These are phyloP conservation scores for Rhinophrynus dorsalis DNA, from an alignment of 2,797 vertebrate species.

Conservation along the genomic window DNA sequence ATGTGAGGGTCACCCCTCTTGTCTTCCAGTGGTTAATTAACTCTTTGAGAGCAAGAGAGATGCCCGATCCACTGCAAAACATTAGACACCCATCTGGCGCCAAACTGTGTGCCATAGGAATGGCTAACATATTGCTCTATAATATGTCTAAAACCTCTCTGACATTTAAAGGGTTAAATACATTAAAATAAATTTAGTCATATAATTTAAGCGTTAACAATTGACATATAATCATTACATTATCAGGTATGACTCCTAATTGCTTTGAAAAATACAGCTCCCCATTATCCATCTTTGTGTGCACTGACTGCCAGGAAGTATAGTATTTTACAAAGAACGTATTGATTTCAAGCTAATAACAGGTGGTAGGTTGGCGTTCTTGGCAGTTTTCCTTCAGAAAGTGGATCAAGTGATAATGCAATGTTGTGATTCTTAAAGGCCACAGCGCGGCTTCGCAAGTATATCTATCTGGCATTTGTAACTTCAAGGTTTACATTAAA, in stretches of 20 bases:
- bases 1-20: too few relatives aligned
- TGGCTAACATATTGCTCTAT: too few relatives aligned
- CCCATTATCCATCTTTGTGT: conserved; percentile 45
- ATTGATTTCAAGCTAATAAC: conserved; percentile 55
- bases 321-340: conserved; percentile 50
- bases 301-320: conserved; percentile 19
- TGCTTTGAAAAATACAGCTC: conserved; percentile 41
- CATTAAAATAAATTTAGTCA: conserved; percentile 42
- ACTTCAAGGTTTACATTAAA: conserved; percentile 27
- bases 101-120: too few relatives aligned
- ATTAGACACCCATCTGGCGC: too few relatives aligned
- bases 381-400: conserved; percentile 50
- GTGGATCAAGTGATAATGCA: conserved; percentile 51
- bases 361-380: conserved; percentile 45
- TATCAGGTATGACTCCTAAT: conserved; percentile 41
- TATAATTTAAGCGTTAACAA: conserved; percentile 50
- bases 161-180: too few relatives aligned
- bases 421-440: conserved; percentile 53
- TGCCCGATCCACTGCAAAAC: too few relatives aligned
- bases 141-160: too few relatives aligned
- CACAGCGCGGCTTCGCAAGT: conserved; percentile 42
- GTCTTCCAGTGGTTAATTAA: too few relatives aligned
- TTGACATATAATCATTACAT: conserved; percentile 48
- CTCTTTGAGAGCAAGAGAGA: too few relatives aligned
- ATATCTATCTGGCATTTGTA: conserved; percentile 44